Percentiles rank a stretch among this genome's conserved stretches.
phyloP scores from a whole-genome alignment of 2,113 vertebrate species.

The Phoxinus phoxinus region DNA sequence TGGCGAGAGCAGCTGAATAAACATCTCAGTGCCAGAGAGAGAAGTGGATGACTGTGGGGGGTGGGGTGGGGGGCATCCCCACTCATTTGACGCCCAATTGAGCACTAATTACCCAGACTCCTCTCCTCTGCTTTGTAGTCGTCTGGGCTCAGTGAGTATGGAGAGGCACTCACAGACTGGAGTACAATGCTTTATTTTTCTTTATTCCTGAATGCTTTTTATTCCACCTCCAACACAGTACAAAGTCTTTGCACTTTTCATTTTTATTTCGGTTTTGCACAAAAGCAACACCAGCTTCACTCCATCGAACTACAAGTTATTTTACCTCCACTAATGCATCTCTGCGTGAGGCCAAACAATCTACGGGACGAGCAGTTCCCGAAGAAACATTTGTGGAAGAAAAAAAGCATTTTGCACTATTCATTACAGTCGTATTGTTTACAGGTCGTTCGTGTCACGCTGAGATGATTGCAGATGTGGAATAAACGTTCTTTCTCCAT shows the following conservation, averaged over 20 bases:
- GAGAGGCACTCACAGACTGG: conserved; percentile 48
- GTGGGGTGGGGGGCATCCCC: conserved; percentile 61
- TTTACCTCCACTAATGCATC: background rate
- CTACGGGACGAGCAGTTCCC: background rate
- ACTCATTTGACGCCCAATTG: conserved; percentile 73
- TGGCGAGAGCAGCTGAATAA: conserved; percentile 34
- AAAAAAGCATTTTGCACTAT: background rate
- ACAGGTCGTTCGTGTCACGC: conserved; percentile 50
- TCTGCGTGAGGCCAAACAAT: background rate
- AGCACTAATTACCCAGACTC: conserved; percentile 67
- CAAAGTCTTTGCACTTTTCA: conserved; percentile 9
- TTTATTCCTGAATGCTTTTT: conserved; percentile 39
- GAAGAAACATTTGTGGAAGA: background rate
- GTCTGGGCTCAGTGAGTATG: conserved; percentile 66
- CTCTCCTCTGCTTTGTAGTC: conserved; percentile 63
- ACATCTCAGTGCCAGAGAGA: conserved; percentile 43
- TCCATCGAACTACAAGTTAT: background rate
- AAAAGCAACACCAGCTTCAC: background rate
- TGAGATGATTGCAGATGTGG: conserved; percentile 39
- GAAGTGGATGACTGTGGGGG: conserved; percentile 49
- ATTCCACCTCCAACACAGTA: conserved; percentile 28
- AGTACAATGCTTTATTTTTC: conserved; percentile 17
- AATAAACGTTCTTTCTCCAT: conserved; percentile 17
- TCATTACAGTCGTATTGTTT: conserved; percentile 53
- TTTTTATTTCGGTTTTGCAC: background rate